Base-by-base conservation (phyloP, 2,113 vertebrate genomes). In the Sprattus sprattus region DNA sequence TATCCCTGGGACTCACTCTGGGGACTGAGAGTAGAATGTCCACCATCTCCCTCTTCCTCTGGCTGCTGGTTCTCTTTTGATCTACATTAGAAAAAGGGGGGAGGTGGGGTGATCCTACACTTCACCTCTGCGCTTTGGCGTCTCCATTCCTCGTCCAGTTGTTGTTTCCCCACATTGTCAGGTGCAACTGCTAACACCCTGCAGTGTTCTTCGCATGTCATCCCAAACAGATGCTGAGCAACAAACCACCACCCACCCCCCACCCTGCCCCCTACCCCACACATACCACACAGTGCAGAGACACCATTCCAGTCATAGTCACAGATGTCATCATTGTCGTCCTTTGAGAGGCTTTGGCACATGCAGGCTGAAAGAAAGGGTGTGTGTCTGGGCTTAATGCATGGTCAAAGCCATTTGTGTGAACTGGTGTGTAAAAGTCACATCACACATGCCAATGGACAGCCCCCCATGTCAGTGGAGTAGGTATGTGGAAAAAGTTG, bases 221-320 rank as follows among this genome's bases (percentile, higher is more conserved):
- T 22, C 54, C 54, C 54, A 6, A 60, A 60, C 57, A 60, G 57
- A 60, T 60, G 57, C 57, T 60, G 20, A 60, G 9, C 57, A 60
- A 60, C 57, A 6, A 60, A 20, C 57, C 20, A n/a, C 18, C 57
- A 4, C 57, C 7, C 60, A 95, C 82, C 28, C n/a, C 54, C 54
- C 4, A 20, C 18, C 18, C 54, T 22, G 54, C 82, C 82, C 25
- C 28, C 83, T 25, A 60, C 18, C 54, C 89, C 88, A 91, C 81
- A 87, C 87, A 44, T 81, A 45, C 45, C 83, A 87, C 18, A 39
- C 45, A 84, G 0, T 22, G 0, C n/a, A 84, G 25, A 80, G 22
- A 18, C 78, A 60, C 18, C 45, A 81, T 84, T 85, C 84, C 75
- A 54, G 3, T 11, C 67, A 60, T 87, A 67, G 25, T 13, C 22